Conservation (phyloP, 1,140 invertebrate species). For the Ganaspis sp. region DNA sequence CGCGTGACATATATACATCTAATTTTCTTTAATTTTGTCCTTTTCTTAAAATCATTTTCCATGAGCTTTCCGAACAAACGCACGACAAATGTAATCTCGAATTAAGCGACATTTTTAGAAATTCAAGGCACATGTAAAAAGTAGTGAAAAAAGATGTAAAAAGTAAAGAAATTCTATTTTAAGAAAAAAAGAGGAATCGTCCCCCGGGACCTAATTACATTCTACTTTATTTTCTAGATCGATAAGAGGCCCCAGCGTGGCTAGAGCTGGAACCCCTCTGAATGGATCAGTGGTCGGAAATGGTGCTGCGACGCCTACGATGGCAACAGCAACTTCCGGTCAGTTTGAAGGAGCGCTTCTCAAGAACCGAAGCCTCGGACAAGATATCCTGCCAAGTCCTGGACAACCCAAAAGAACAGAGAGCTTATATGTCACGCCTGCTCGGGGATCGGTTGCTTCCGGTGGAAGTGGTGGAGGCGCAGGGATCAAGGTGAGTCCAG, state of each 20-base stretch:
- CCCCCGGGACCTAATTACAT: background rate
- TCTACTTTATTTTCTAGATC: conserved; percentile 62
- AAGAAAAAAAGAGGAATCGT: background rate
- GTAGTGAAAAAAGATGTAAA: background rate
- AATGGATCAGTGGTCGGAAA: conserved; percentile 75
- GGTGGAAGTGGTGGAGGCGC: conserved; percentile 60
- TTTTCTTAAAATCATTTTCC: background rate
- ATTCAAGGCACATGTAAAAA: background rate
- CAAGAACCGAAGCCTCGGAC: conserved; percentile 86
- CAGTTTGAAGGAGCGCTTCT: conserved; percentile 88
- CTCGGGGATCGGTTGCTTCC: conserved; percentile 58
- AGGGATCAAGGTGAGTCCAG: conserved; percentile 67
- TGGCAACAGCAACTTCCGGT: conserved; percentile 59
- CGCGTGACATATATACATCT: too few relatives aligned
- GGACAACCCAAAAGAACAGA: conserved; percentile 92
- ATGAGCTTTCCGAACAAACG: background rate
- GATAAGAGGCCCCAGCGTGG: conserved; percentile 73
- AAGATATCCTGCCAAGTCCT: conserved; percentile 90
- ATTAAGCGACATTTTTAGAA: background rate
- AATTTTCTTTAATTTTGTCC: background rate
- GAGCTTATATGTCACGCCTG: conserved; percentile 83
- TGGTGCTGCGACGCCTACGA: conserved; percentile 76
- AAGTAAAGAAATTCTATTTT: background rate
- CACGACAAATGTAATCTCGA: background rate
- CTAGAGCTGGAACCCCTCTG: conserved; percentile 71